phyloP scores from a whole-genome alignment of 2,797 vertebrate species.

The Phalanger gymnotis region DNA sequence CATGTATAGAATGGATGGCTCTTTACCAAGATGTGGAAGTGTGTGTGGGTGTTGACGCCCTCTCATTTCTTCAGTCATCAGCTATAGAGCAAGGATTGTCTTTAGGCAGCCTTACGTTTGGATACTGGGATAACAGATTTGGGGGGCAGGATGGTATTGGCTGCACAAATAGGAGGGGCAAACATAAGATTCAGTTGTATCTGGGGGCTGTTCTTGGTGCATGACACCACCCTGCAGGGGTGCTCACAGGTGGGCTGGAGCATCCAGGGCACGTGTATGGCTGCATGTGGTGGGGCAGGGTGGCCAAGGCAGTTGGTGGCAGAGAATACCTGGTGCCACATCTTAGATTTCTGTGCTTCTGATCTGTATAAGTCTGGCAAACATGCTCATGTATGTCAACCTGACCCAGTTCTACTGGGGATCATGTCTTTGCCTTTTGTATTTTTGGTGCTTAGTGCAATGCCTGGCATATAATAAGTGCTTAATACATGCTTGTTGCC shows the following conservation, averaged over 20 bases:
- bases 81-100: constrained; percentile 24
- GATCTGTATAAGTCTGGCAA: background rate
- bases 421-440: background rate
- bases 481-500: background rate
- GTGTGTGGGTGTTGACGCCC: constrained; percentile 27
- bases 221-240: constrained; percentile 33
- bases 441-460: background rate
- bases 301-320: background rate
- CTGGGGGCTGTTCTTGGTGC: background rate
- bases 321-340: constrained; percentile 6
- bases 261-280: background rate
- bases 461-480: background rate
- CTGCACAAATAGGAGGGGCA: constrained; percentile 35
- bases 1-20: constrained; percentile 15
- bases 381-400: background rate
- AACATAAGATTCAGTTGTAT: background rate
- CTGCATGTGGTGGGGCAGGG: constrained; percentile 49
- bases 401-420: background rate
- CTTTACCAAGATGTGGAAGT: constrained; percentile 38
- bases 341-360: background rate
- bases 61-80: constrained; percentile 22
- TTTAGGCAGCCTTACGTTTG: constrained; percentile 52
- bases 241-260: background rate
- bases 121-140: constrained; percentile 6
- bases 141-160: background rate